A percentile compares a stretch with the other conserved stretches of the same genome.
Evolutionary conservation across 2,797 vertebrate species (phyloP).

Genomic region (Anisognathus igniventris): DNA sequence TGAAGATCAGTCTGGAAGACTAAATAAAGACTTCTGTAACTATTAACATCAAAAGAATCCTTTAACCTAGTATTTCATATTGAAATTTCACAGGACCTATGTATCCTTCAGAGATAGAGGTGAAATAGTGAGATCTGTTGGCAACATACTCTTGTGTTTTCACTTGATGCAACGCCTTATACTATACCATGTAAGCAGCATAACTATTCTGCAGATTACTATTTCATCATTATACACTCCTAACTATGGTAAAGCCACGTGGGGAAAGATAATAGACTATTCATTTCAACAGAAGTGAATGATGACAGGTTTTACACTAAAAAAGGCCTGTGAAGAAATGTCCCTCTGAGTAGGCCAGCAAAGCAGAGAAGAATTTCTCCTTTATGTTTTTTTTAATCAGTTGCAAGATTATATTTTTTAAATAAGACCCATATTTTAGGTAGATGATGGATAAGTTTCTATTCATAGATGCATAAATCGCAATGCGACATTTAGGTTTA

Average conservation of each 20-base stretch:
- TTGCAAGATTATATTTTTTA: background rate
- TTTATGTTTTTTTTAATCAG: background rate
- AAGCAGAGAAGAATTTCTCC: background rate
- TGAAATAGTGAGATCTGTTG: background rate
- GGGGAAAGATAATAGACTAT: background rate
- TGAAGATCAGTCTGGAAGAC: background rate
- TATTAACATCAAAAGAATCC: background rate
- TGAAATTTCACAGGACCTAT: background rate
- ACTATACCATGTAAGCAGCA: background rate
- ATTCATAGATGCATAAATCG: background rate
- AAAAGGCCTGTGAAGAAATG: background rate
- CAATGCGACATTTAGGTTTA: background rate
- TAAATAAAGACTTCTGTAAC: background rate
- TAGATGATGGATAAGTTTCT: background rate
- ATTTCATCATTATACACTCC: background rate
- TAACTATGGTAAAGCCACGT: background rate
- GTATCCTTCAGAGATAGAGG: background rate
- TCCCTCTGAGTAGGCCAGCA: background rate
- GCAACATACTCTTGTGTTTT: background rate
- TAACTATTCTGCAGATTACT: background rate
- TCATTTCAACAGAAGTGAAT: background rate
- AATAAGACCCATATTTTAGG: background rate
- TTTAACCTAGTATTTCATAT: background rate
- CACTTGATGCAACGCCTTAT: background rate
- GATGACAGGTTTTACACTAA: background rate